phyloP scores from a whole-genome alignment of 53 echinoderm and acorn worm species.

The Pentamera pediparva region DNA sequence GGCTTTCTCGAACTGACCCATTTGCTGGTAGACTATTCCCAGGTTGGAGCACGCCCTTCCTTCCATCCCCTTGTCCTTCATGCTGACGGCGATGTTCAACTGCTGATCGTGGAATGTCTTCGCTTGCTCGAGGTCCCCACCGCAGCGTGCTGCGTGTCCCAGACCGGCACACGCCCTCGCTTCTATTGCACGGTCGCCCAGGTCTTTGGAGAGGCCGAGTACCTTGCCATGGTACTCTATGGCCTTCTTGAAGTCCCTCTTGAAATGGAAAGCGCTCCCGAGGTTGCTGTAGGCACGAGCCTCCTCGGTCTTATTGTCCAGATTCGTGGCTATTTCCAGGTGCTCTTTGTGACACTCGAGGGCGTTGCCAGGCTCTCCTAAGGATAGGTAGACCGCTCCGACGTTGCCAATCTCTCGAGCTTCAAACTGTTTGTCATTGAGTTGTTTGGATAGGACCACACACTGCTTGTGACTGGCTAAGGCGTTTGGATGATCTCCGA shows the following conservation, averaged over 20 bases:
- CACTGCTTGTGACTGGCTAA: constrained; percentile 95
- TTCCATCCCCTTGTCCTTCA: constrained; percentile 84
- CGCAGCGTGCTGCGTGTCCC: constrained; percentile 89
- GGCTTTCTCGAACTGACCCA: constrained; percentile 86
- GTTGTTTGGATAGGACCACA: constrained; percentile 91
- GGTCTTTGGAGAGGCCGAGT: constrained; percentile 63
- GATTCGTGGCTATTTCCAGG: constrained; percentile 68
- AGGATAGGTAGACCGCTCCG: constrained; percentile 84
- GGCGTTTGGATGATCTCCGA: constrained; percentile 98
- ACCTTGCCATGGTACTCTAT: constrained; percentile 80
- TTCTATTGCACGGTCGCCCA: constrained; percentile 90
- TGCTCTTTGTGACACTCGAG: constrained; percentile 93
- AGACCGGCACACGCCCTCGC: constrained; percentile 93
- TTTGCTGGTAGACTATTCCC: constrained; percentile 92
- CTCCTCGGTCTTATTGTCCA: constrained; percentile 91
- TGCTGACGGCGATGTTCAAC: constrained; percentile 90
- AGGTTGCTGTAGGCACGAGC: constrained; percentile 94
- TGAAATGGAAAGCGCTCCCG: constrained; percentile 95
- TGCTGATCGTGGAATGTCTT: constrained; percentile 94
- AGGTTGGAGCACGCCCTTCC: constrained; percentile 92
- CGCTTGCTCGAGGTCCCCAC: constrained; percentile 67
- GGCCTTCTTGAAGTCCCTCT: constrained; percentile 80
- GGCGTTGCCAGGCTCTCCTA: constrained; percentile 88
- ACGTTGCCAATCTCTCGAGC: constrained; percentile 95
- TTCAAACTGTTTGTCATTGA: constrained; percentile 98